Conservation (phyloP, 2,797 vertebrate species). For the Acipenser ruthenus region DNA sequence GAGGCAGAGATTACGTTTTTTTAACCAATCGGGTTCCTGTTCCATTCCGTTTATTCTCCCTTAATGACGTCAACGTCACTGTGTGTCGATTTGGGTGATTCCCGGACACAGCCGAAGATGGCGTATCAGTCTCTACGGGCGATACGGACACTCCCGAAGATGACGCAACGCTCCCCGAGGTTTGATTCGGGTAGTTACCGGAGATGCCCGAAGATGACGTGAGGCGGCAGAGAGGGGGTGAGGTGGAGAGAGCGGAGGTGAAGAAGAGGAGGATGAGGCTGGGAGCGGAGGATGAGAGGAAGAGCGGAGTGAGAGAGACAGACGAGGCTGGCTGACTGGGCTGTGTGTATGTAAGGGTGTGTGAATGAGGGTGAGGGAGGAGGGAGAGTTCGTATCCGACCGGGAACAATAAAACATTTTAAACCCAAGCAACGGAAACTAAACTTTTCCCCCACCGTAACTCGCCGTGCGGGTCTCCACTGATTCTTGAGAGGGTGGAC, state of each 20-base stretch:
- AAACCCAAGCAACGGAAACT: conserved; percentile 52
- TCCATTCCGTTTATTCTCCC: too few species aligned
- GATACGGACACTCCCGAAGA: too few species aligned
- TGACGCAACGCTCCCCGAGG: too few species aligned
- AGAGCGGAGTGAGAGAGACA: conserved; percentile 65
- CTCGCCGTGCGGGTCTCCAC: conserved; percentile 54
- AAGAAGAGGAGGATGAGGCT: conserved; percentile 47
- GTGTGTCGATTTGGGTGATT: too few species aligned
- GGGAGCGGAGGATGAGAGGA: conserved; percentile 60
- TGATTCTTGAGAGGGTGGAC: conserved; percentile 45
- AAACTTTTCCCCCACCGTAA: conserved; percentile 53
- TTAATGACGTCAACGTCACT: too few species aligned
- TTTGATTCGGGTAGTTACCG: not conserved
- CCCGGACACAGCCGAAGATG: too few species aligned
- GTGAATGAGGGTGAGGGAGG: conserved; percentile 36
- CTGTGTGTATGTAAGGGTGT: conserved; percentile 40
- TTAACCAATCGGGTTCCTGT: too few species aligned
- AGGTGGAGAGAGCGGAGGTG: conserved; percentile 40
- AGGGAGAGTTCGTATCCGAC: conserved; percentile 44
- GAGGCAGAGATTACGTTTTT: too few species aligned
- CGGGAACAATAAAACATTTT: conserved; percentile 39
- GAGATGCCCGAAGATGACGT: conserved; percentile 56
- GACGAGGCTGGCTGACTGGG: conserved; percentile 39
- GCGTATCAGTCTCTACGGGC: too few species aligned
- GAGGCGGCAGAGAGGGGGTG: conserved; percentile 21